Base-by-base conservation (phyloP, 1,140 invertebrate genomes). In the Mizuhopecten yessoensis region DNA sequence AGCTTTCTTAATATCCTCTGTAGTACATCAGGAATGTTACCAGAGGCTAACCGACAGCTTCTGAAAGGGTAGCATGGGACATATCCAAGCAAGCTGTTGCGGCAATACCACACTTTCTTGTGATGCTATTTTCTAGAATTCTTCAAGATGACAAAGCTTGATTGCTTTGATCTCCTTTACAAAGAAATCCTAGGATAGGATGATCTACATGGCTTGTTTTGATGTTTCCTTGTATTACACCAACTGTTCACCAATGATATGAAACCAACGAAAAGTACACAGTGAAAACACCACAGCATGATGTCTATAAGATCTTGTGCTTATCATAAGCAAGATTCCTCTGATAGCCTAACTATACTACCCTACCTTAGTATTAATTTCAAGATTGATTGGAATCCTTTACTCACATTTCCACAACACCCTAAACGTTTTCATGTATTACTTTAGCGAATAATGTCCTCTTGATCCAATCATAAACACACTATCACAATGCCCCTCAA, bases 191-290 rank as follows among this genome's bases (percentile, higher is more conserved):
- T 29, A 29, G 29, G 57, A 0, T 29, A 75, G 5, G n/a, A n/a
- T 0, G 57, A 23, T 29, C 57, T 29, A 29, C 57, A 75, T n/a
- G 5, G 9, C 57, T 29, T 3, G 57, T n/a, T 75, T 75, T 75
- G 29, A 75, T 29, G 57, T 75, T 75, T 75, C 57, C 57, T 75
- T 29, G 57, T 75, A 11, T 75, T 75, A 75, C 57, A 75, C 15
- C n/a, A n/a, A n/a, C n/a, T n/a, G n/a, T n/a, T n/a, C n/a, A n/a
- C n/a, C n/a, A n/a, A n/a, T n/a, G n/a, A n/a, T n/a, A n/a, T n/a
- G n/a, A n/a, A n/a, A n/a, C n/a, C n/a, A n/a, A n/a, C n/a, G 57
- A 75, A 29, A 75, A 75, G 57, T 75, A 75, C 57, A 75, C 29
- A 29, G n/a, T n/a, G n/a, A 7, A 7, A 29, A 23, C 57, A 75